These are phyloP conservation scores for Magallana ariakensis DNA, from an alignment of 1,140 invertebrate species.

Conservation along the genomic window DNA sequence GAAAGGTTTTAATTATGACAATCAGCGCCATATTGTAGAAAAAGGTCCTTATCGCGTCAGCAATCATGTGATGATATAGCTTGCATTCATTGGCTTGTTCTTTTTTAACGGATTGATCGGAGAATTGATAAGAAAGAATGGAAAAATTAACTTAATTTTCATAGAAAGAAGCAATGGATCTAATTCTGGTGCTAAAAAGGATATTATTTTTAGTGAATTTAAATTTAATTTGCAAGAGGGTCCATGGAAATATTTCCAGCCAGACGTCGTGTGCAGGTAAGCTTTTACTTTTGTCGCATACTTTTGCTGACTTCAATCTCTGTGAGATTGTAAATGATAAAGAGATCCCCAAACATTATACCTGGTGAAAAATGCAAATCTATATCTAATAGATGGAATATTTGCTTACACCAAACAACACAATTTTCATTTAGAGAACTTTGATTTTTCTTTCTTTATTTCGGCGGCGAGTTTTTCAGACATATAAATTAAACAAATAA, in stretches of 20 bases:
- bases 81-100: constrained; percentile 30
- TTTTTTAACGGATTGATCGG: constrained; percentile 14
- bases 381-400: constrained; percentile 24
- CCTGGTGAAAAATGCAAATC: constrained; percentile 27
- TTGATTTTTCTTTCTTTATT: too few species aligned
- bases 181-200: neutral
- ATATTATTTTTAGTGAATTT: constrained; percentile 12
- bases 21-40: constrained; percentile 28
- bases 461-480: neutral
- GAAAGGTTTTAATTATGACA: constrained; percentile 24
- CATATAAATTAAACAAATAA: neutral
- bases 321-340: constrained; percentile 11
- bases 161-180: constrained; percentile 31
- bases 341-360: neutral
- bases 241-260: neutral
- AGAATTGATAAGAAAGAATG: constrained; percentile 25
- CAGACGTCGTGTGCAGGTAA: constrained; percentile 9
- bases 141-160: constrained; percentile 30
- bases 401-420: constrained; percentile 6
- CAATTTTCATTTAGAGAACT: neutral
- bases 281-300: neutral
- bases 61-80: constrained; percentile 34
- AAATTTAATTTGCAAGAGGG: neutral
- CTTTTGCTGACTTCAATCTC: constrained; percentile 1
- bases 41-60: constrained; percentile 21